Evolutionary conservation across 2,797 vertebrate species (phyloP).

Genomic region (Siniperca obscura): DNA sequence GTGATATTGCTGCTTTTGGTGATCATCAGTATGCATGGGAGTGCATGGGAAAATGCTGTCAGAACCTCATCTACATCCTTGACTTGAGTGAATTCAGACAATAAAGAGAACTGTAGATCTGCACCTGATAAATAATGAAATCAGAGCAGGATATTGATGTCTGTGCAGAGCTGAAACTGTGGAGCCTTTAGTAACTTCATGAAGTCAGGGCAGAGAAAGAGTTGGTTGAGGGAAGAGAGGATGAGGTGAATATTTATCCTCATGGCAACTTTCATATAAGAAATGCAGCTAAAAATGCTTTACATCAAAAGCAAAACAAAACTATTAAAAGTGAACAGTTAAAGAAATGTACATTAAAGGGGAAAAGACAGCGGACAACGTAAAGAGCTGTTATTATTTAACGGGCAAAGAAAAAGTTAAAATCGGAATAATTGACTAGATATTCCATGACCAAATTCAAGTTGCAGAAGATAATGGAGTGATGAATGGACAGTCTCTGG

Average conservation of each 20-base stretch:
- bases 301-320: neutral
- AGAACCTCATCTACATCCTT: conserved; percentile 8
- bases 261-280: neutral
- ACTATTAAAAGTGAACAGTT: neutral
- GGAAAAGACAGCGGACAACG: neutral
- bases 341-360: neutral
- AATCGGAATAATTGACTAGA: too few species aligned
- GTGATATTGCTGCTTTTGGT: neutral
- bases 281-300: neutral
- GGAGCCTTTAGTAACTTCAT: neutral
- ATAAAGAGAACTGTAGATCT: conserved; percentile 16
- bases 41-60: neutral
- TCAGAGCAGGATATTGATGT: conserved; percentile 4
- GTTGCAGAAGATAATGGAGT: neutral
- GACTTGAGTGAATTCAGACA: conserved; percentile 24
- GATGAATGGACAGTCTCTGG: neutral
- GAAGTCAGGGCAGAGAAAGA: neutral
- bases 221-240: neutral
- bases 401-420: neutral
- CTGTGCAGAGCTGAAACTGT: neutral
- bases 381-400: neutral
- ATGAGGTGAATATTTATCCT: neutral
- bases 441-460: neutral
- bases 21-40: neutral
- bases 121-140: conserved; percentile 42